Evolutionary conservation across 2,113 vertebrate species (phyloP), one percentile per base, ranked within the genome.

Genomic region (Oxygymnocypris stewartii): DNA sequence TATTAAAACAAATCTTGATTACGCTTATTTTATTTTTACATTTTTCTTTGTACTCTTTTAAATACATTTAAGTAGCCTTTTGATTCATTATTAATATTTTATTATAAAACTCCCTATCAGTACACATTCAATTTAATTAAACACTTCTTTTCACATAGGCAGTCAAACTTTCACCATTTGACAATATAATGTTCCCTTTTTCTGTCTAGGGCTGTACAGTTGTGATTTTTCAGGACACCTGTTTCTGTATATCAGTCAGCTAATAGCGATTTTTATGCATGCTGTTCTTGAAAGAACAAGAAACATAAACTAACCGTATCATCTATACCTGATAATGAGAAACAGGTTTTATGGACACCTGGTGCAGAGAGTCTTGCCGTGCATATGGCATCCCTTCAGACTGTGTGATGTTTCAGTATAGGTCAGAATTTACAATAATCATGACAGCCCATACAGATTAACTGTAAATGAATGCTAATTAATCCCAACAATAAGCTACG

Each of bases 261-360:
- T 14, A 73, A 73, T 42, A 4, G 9, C 1, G 18, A 23, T 40
- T 73, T 23, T 73, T 37, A 73, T 40, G 69, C 35, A 40, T 2
- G 4, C 35, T 23, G 10, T 42, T 73, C 35, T 40, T 40, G 40
- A 40, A 42, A 42, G 4, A 40, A 73, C 3, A 49, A 49, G 14
- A 23, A 69, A 87, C 82, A 25, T 23, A 75, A 83, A 88, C 85
- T 89, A 90, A 86, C 54, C 2, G 87, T 63, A 74, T 49, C 85
- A 76, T 1, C n/a, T 78, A 87, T 73, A 82, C 42, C 65, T 71
- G 44, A 28, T 75, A 84, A 83, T 81, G 40, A 76, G 37, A 75
- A 20, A 49, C 69, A 61, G 71, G 69, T 82, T 83, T 75, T 65
- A 51, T 28, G 74, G 42, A 82, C 76, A 77, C 71, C 11, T 51